Conservation (phyloP, 2,797 vertebrate species). For the Tenualosa ilisha region DNA sequence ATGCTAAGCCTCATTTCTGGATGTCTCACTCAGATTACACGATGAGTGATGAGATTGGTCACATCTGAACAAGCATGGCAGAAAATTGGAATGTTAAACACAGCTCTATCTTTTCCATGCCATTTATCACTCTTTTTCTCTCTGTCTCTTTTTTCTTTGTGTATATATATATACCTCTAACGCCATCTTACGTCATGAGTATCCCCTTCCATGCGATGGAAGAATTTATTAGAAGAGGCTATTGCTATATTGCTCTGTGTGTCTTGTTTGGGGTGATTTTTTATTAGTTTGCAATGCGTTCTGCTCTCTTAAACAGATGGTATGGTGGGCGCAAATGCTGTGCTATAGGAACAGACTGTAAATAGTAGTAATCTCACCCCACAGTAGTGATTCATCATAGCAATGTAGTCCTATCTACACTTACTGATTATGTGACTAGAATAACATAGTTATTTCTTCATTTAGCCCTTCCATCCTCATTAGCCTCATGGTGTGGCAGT, state of each 20-base stretch:
- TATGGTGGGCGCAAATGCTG: slow-evolving; percentile 41
- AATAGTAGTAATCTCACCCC: slow-evolving; percentile 53
- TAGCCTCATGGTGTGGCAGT: no score
- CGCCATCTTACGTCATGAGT: slow-evolving; percentile 37
- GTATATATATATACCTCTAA: background rate
- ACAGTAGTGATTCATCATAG: slow-evolving; percentile 6
- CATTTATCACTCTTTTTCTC: background rate
- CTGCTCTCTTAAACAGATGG: slow-evolving; percentile 67
- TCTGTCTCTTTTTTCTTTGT: background rate
- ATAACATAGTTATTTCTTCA: background rate
- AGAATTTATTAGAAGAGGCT: slow-evolving; percentile 65
- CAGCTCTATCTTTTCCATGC: background rate
- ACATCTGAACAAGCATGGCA: background rate
- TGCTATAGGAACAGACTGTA: slow-evolving; percentile 51
- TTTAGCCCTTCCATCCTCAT: no score
- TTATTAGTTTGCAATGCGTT: slow-evolving; percentile 56
- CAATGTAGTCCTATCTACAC: background rate
- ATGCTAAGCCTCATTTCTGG: background rate
- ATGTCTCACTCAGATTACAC: background rate
- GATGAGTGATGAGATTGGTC: background rate
- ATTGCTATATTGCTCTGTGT: slow-evolving; percentile 60
- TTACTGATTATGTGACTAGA: background rate
- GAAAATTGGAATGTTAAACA: background rate
- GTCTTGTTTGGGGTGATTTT: slow-evolving; percentile 56
- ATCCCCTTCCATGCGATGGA: slow-evolving; percentile 63